Conservation (phyloP, 2,797 vertebrate genomes). For the Gobio occitaniae region DNA sequence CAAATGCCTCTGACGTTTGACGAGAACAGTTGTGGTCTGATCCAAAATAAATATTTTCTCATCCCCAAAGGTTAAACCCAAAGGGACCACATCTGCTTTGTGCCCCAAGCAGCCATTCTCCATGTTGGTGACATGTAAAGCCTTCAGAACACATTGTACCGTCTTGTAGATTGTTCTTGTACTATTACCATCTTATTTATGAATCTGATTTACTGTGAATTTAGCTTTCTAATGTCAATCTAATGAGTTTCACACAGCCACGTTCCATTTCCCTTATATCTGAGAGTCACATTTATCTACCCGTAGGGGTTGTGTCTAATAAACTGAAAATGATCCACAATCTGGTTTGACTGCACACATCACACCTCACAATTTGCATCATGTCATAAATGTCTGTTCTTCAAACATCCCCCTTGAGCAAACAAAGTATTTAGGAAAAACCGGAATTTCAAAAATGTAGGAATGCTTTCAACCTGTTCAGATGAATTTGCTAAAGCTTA, state of each 20-base stretch:
- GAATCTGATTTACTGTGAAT: not conserved
- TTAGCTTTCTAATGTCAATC: not conserved
- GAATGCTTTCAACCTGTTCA: not conserved
- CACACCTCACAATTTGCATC: not conserved
- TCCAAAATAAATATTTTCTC: conserved; percentile 36
- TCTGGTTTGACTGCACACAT: not conserved
- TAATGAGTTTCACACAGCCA: not conserved
- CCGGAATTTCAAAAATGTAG: not conserved
- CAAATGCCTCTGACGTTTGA: conserved; percentile 25
- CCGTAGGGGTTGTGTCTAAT: not conserved
- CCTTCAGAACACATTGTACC: conserved; percentile 3
- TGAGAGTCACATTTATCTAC: not conserved
- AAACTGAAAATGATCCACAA: not conserved
- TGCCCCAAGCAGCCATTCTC: not conserved
- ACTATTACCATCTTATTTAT: not conserved
- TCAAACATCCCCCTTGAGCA: not conserved
- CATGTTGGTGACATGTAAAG: not conserved
- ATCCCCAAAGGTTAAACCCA: conserved; percentile 25
- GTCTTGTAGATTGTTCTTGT: not conserved
- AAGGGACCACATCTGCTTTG: conserved; percentile 6
- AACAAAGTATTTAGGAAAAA: not conserved
- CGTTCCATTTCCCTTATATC: not conserved
- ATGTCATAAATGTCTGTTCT: not conserved
- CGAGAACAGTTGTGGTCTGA: conserved; percentile 18
- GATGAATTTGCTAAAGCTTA: not conserved